Percentiles rank a stretch among this genome's conserved stretches.
phyloP scores from a whole-genome alignment of 2,797 vertebrate species.

The Coreius guichenoti region DNA sequence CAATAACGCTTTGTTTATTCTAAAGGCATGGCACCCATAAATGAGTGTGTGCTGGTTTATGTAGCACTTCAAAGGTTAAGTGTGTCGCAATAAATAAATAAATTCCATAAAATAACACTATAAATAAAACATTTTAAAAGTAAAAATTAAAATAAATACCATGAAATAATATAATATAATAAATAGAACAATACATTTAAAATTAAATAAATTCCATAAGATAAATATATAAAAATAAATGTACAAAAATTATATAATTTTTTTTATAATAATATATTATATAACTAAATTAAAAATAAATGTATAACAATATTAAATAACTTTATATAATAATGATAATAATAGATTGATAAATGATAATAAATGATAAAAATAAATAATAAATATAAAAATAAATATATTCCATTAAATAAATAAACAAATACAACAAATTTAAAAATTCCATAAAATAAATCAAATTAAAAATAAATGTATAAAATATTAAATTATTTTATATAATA shows the following conservation, averaged over 20 bases:
- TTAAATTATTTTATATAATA: neutral
- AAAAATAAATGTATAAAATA: too few relatives aligned
- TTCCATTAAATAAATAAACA: neutral
- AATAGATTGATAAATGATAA: neutral
- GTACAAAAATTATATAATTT: too few relatives aligned
- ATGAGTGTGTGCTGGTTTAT: neutral
- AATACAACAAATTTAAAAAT: too few relatives aligned
- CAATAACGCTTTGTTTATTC: neutral
- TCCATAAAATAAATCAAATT: too few relatives aligned
- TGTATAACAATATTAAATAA: neutral
- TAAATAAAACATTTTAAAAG: neutral
- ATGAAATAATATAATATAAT: too few relatives aligned
- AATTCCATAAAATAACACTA: neutral
- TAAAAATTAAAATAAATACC: too few relatives aligned
- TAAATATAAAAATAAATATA: neutral
- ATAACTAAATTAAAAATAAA: neutral
- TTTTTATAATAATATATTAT: neutral
- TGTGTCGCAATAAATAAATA: neutral
- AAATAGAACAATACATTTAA: neutral
- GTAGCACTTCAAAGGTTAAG: neutral
- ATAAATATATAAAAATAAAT: neutral
- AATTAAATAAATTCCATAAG: neutral
- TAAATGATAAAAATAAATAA: neutral
- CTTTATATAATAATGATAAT: neutral
- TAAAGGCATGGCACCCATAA: neutral